Evolutionary conservation across 1,140 invertebrate genomes (phyloP).

Genomic region (Triops longicaudatus): DNA sequence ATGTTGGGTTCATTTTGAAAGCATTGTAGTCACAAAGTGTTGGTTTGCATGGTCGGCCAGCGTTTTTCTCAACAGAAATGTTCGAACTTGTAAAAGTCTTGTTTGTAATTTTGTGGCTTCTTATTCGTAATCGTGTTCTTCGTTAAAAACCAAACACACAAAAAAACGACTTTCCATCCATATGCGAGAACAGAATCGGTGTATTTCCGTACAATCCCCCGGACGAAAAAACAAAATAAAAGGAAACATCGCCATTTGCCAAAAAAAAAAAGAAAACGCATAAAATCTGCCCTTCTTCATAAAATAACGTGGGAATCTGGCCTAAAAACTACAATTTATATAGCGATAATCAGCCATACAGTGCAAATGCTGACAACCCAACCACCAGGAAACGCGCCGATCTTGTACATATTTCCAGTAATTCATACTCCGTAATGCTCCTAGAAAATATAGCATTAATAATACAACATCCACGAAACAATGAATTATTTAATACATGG

Average conservation of each 20-base stretch:
- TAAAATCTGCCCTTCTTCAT: background rate
- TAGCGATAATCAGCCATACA: background rate
- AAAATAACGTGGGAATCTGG: background rate
- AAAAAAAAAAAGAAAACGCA: background rate
- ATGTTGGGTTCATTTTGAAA: no score
- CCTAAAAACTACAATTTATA: background rate
- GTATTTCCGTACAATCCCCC: constrained; percentile 11
- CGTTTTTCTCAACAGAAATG: background rate
- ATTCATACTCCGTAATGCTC: background rate
- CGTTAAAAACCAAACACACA: background rate
- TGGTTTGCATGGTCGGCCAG: no score
- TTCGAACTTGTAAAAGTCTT: background rate
- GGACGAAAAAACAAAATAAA: background rate
- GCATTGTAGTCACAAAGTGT: no score
- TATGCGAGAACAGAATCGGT: constrained; percentile 9
- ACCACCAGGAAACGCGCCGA: background rate
- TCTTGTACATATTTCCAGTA: background rate
- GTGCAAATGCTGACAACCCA: constrained; percentile 1
- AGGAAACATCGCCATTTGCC: constrained; percentile 1
- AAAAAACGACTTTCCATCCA: background rate
- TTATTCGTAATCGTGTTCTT: background rate
- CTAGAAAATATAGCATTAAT: background rate
- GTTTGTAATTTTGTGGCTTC: constrained; percentile 6
- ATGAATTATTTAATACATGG: background rate
- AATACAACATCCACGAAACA: background rate